Conservation (phyloP, 2,797 vertebrate genomes). For the Tokudaia muenninki region DNA sequence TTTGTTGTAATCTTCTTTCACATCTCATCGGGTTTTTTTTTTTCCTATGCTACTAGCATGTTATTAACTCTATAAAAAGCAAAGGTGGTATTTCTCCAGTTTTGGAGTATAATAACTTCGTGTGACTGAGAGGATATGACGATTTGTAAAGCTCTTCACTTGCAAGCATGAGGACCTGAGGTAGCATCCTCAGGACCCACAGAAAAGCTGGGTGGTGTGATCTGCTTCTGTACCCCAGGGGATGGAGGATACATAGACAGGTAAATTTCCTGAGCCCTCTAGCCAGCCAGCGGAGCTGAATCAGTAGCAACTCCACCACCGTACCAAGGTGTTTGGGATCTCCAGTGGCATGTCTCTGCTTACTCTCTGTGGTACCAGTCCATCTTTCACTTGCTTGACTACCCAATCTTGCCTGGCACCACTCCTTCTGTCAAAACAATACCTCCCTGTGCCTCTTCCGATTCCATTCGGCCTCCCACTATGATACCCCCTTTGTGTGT, state of each 20-base stretch:
- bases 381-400: not conserved
- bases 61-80: not conserved
- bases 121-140: too few relatives aligned
- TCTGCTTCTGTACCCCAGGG: not conserved
- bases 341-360: not conserved
- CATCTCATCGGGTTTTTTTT: not conserved
- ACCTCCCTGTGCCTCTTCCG: not conserved
- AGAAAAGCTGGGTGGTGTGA: not conserved
- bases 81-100: not conserved
- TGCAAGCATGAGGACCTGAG: not conserved
- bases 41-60: not conserved
- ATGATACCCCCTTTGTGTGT: not conserved
- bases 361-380: not conserved
- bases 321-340: not conserved
- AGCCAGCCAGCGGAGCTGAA: not conserved
- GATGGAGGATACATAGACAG: too few relatives aligned
- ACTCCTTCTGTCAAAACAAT: not conserved
- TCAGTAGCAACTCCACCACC: not conserved
- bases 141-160: not conserved
- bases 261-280: not conserved
- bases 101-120: not conserved
- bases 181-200: not conserved
- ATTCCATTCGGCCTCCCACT: not conserved
- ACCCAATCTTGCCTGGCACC: accelerated
- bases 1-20: not conserved